A percentile compares a stretch with the other conserved stretches of the same genome.
phyloP scores from a whole-genome alignment of 2,113 vertebrate genomes.

The Anhinga anhinga region DNA sequence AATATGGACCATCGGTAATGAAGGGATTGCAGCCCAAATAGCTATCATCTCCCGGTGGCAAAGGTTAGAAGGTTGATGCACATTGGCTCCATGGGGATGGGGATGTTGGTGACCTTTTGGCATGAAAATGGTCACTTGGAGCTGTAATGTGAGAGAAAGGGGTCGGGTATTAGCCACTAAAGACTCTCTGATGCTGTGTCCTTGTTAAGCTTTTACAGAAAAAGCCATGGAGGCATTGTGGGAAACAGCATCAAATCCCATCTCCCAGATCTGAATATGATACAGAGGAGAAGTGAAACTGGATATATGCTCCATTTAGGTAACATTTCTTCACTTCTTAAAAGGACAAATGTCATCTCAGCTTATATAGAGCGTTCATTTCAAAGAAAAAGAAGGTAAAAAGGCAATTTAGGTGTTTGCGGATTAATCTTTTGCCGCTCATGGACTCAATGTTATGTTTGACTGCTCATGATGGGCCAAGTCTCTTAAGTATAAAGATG shows the following conservation, averaged over 20 bases:
- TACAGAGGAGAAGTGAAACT: slow-evolving; percentile 62
- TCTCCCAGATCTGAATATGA: slow-evolving; percentile 61
- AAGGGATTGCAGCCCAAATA: slow-evolving; percentile 83
- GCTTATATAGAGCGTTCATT: background rate
- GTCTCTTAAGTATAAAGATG: background rate
- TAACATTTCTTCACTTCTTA: slow-evolving; percentile 39
- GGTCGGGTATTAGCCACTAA: slow-evolving; percentile 72
- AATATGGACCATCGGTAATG: slow-evolving; percentile 89
- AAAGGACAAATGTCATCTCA: slow-evolving; percentile 33
- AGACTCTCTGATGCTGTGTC: slow-evolving; percentile 70
- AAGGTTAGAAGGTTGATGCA: slow-evolving; percentile 77
- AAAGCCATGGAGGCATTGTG: slow-evolving; percentile 39
- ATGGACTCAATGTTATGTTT: background rate
- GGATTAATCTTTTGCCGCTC: background rate
- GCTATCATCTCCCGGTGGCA: slow-evolving; percentile 72
- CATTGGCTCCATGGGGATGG: slow-evolving; percentile 70
- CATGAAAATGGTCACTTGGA: slow-evolving; percentile 77
- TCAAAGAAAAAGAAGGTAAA: background rate
- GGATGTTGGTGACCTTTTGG: slow-evolving; percentile 77
- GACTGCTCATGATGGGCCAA: background rate
- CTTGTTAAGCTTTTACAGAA: slow-evolving; percentile 69
- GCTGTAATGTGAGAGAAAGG: slow-evolving; percentile 76
- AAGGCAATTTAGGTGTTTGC: slow-evolving; percentile 2
- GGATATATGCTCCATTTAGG: slow-evolving; percentile 32
- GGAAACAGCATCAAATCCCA: slow-evolving; percentile 66